Evolutionary conservation across 1,140 invertebrate genomes (phyloP).

Genomic region (Sminthurinus signatus): DNA sequence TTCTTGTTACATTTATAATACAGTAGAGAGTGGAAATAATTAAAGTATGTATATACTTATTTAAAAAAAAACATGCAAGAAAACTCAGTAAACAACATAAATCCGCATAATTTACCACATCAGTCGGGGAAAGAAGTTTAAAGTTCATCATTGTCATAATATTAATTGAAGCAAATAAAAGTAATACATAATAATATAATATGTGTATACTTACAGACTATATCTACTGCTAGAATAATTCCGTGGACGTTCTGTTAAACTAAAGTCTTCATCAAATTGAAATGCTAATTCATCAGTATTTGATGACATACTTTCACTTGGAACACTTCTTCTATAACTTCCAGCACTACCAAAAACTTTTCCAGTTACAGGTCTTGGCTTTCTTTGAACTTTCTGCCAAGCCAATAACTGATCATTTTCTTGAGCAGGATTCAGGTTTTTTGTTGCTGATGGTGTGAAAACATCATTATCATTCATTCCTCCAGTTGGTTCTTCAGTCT

Average conservation of each 20-base stretch:
- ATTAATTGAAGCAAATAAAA: background rate
- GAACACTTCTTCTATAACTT: slow-evolving; percentile 41
- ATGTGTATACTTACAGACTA: slow-evolving; percentile 25
- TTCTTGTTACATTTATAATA: background rate
- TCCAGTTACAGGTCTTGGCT: slow-evolving; percentile 47
- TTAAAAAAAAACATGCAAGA: too few relatives aligned
- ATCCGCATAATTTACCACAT: slow-evolving; percentile 33
- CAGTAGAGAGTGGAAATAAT: background rate
- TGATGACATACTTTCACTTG: background rate
- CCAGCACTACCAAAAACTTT: too few relatives aligned
- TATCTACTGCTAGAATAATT: slow-evolving; percentile 31
- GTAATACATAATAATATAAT: background rate
- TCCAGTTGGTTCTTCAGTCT: slow-evolving; percentile 6
- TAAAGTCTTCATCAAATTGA: slow-evolving; percentile 93
- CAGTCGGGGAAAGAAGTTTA: slow-evolving; percentile 40
- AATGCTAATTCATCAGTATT: slow-evolving; percentile 83
- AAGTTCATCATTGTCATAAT: slow-evolving; percentile 22
- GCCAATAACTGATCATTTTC: slow-evolving; percentile 14
- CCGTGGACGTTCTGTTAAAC: slow-evolving; percentile 59
- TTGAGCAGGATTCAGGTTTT: too few relatives aligned
- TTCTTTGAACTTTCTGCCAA: slow-evolving; percentile 50
- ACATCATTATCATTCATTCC: too few relatives aligned
- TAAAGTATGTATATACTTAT: slow-evolving; percentile 1
- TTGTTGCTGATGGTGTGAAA: too few relatives aligned
- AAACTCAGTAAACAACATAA: slow-evolving; percentile 24